These are phyloP conservation scores for Triplophysa dalaica DNA, from an alignment of 2,113 vertebrate species.

Conservation along the genomic window DNA sequence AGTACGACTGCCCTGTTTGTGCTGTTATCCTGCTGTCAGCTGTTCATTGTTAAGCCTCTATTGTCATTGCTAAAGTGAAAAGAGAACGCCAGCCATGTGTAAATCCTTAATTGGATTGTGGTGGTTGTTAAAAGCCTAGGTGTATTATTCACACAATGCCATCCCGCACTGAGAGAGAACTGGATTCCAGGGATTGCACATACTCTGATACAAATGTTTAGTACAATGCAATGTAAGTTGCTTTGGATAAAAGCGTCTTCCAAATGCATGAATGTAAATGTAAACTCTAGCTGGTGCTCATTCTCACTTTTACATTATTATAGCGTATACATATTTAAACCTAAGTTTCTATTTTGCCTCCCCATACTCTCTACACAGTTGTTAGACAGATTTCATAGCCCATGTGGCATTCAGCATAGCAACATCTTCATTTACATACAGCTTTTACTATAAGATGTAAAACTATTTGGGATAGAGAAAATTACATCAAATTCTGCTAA, in stretches of 20 bases:
- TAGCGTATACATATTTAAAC: not conserved
- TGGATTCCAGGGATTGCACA: no score
- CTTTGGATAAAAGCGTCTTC: no score
- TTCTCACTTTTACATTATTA: not conserved
- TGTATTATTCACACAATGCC: not conserved
- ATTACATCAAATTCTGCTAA: not conserved
- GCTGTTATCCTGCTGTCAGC: slow-evolving; percentile 33
- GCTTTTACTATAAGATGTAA: not conserved
- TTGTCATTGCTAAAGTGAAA: slow-evolving; percentile 42
- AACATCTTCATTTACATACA: not conserved
- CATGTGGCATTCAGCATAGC: not conserved
- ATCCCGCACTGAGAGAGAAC: not conserved
- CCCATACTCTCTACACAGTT: not conserved
- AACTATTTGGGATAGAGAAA: not conserved
- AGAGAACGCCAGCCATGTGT: slow-evolving; percentile 27
- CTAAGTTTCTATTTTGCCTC: not conserved
- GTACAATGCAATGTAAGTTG: no score
- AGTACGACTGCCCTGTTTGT: not conserved
- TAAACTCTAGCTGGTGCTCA: not conserved
- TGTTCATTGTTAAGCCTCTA: slow-evolving; percentile 43
- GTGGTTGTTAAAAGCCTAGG: not conserved
- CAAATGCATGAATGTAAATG: no score
- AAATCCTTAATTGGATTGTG: slow-evolving; percentile 42
- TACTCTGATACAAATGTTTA: no score
- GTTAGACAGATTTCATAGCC: not conserved